Conservation (phyloP, 2,888 invertebrate species). For the Eulithis prunata region DNA sequence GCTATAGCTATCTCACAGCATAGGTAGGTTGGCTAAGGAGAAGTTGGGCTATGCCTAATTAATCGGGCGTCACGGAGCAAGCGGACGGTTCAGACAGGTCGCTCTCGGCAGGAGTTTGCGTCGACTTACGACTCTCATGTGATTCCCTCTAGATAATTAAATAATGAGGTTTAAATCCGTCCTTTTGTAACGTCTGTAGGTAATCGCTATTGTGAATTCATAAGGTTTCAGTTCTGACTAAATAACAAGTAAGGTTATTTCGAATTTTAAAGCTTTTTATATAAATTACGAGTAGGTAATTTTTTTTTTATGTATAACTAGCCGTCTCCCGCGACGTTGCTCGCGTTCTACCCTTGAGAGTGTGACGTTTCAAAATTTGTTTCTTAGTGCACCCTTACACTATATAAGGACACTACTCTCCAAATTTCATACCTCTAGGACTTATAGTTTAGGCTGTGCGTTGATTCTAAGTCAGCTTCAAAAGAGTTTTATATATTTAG, state of each 20-base stretch:
- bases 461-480: too few relatives aligned
- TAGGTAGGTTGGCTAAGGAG: constrained; percentile 30
- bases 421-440: too few relatives aligned
- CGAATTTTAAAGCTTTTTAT: not conserved
- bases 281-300: not conserved
- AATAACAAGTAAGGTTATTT: not conserved
- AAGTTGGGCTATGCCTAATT: constrained; percentile 65
- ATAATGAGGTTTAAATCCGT: constrained; percentile 72
- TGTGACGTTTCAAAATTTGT: too few relatives aligned
- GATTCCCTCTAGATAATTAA: constrained; percentile 72
- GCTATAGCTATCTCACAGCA: constrained; percentile 5
- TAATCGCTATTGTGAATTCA: constrained; percentile 19
- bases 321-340: too few relatives aligned
- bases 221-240: not conserved
- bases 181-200: constrained; percentile 45
- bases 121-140: constrained; percentile 64
- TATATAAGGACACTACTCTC: too few relatives aligned
- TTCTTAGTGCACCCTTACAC: too few relatives aligned
- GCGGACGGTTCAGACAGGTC: constrained; percentile 65
- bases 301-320: too few relatives aligned
- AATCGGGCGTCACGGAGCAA: constrained; percentile 61
- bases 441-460: too few relatives aligned
- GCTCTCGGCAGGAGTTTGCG: constrained; percentile 54
- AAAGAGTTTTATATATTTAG: too few relatives aligned
- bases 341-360: too few relatives aligned